Conservation (phyloP, 2,113 vertebrate species). For the Podilymbus podiceps region DNA sequence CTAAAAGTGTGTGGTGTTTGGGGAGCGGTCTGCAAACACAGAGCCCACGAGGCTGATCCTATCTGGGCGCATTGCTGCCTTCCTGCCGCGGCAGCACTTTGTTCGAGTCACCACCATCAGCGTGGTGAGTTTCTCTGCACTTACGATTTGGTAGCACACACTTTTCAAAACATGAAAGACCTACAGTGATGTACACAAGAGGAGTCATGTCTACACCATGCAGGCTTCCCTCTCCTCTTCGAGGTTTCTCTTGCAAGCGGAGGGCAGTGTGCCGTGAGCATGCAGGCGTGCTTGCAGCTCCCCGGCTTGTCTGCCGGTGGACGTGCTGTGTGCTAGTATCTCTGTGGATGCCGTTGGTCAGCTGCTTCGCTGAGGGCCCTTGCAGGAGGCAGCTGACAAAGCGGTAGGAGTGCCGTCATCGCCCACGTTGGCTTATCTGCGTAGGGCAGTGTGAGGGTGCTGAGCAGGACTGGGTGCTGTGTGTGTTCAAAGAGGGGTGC, state of each 20-base stretch:
- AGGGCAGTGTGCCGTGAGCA: not conserved
- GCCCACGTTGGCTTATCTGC: rapidly evolving
- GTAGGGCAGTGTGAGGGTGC: rapidly evolving
- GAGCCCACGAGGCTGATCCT: not conserved
- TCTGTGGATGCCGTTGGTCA: not conserved
- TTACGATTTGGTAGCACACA: not conserved
- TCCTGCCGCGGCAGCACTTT: not conserved
- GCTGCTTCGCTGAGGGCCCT: not conserved
- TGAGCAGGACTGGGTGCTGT: not conserved
- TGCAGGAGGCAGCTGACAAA: not conserved
- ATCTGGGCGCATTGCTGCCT: not conserved
- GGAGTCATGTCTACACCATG: rapidly evolving
- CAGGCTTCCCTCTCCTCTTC: not conserved
- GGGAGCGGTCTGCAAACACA: not conserved
- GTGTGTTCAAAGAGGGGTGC: not conserved
- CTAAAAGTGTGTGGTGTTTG: not conserved
- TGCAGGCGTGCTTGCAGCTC: rapidly evolving
- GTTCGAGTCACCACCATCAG: not conserved
- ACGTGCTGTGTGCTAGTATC: not conserved
- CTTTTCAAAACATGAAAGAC: not conserved
- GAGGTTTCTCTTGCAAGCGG: not conserved
- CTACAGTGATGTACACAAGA: not conserved
- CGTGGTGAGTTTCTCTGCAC: not conserved
- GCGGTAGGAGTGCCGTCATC: rapidly evolving
- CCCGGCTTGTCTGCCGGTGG: rapidly evolving